Conservation (phyloP, 2,888 invertebrate species). For the Lasioglossum marginatum region DNA sequence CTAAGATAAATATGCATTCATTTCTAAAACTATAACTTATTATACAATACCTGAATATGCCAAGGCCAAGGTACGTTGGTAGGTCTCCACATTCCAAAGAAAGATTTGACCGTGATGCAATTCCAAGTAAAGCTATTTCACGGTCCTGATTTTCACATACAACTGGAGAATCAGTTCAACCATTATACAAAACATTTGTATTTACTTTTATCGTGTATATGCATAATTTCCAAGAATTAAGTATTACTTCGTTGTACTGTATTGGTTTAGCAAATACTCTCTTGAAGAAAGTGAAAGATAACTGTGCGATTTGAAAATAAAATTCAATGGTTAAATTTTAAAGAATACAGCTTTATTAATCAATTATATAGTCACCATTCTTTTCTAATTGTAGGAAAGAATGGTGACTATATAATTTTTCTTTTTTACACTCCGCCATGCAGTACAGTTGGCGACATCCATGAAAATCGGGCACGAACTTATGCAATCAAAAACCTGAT, state of each 20-base stretch:
- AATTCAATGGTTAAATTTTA: no score
- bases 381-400: no score
- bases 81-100: constrained; percentile 71
- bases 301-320: no score
- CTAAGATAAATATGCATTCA: not conserved
- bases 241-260: constrained; percentile 67
- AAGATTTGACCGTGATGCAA: constrained; percentile 75
- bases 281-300: constrained; percentile 60
- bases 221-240: constrained; percentile 72
- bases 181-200: constrained; percentile 68
- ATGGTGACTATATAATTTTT: no score
- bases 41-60: constrained; percentile 63
- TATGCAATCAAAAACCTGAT: no score
- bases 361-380: no score
- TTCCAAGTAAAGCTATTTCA: constrained; percentile 68
- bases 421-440: no score
- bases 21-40: not conserved
- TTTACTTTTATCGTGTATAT: constrained; percentile 66
- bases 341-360: no score
- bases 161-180: constrained; percentile 74
- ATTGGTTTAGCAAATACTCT: constrained; percentile 73
- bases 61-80: no score
- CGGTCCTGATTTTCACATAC: constrained; percentile 70
- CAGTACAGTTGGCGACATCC: no score
- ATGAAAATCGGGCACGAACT: no score